phyloP scores from a whole-genome alignment of 1,140 invertebrate species.

The Aleiodes sp. region DNA sequence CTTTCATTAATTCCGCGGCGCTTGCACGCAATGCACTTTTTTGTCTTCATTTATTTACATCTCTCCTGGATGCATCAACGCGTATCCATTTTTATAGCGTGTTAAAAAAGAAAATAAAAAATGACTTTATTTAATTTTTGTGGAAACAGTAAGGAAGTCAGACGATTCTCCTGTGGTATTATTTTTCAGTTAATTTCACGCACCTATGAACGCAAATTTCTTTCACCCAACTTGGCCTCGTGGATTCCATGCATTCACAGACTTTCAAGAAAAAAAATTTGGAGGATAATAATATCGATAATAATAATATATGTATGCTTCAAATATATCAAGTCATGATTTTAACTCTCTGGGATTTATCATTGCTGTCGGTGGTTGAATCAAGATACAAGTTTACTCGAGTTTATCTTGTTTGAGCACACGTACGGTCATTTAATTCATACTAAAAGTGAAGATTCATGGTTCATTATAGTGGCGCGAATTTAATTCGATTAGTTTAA shows the following conservation, averaged over 20 bases:
- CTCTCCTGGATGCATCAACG: constrained; percentile 18
- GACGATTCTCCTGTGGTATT: neutral
- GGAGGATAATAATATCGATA: no score
- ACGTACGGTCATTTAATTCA: neutral
- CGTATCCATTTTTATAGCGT: constrained; percentile 1
- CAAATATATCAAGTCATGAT: neutral
- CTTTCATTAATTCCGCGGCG: neutral
- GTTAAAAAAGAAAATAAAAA: no score
- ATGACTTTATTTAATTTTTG: neutral
- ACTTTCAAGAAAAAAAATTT: neutral
- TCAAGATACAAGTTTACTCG: constrained; percentile 28
- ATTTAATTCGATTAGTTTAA: no score
- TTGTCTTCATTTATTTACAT: neutral
- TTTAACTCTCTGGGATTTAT: neutral
- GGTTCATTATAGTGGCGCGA: no score
- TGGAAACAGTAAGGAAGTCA: neutral
- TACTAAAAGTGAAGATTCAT: no score
- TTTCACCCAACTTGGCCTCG: neutral
- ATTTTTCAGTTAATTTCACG: constrained; percentile 21
- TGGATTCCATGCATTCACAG: neutral
- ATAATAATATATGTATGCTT: neutral
- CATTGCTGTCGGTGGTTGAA: neutral
- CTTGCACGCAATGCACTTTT: constrained; percentile 5
- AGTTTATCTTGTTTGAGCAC: constrained; percentile 12
- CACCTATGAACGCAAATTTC: constrained; percentile 18